Conservation (phyloP, 2,797 vertebrate species). For the Micrastur ruficollis region DNA sequence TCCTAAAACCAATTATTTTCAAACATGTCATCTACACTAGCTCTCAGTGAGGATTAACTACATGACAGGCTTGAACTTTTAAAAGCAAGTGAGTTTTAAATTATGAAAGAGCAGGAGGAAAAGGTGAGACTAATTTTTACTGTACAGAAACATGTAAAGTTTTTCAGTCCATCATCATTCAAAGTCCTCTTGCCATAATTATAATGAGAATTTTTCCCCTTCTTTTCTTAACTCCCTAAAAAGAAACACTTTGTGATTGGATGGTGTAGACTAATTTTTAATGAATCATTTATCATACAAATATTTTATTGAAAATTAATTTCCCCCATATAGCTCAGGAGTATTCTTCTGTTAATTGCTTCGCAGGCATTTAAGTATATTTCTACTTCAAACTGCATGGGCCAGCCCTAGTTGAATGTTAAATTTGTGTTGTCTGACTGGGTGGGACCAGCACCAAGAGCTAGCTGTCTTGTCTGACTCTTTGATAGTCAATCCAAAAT, state of each 20-base stretch:
- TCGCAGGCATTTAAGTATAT: neutral
- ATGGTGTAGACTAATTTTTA: neutral
- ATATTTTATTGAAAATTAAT: neutral
- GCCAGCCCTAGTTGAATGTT: neutral
- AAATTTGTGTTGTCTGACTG: neutral
- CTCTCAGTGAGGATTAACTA: slow-evolving; percentile 36
- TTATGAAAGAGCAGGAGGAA: slow-evolving; percentile 12
- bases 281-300: neutral
- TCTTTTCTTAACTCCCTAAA: neutral
- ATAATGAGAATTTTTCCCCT: neutral
- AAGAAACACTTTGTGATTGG: neutral
- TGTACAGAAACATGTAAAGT: neutral
- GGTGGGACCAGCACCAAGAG: neutral
- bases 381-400: neutral
- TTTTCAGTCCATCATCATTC: neutral
- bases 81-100: slow-evolving; percentile 43
- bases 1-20: slow-evolving; percentile 42
- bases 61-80: slow-evolving; percentile 53
- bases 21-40: slow-evolving; percentile 1
- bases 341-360: neutral
- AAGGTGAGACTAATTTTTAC: slow-evolving; percentile 39
- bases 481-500: neutral
- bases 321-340: neutral
- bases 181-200: neutral
- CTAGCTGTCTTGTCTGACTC: neutral